Conservation (phyloP, 1,140 invertebrate genomes). For the Tribolium castaneum region DNA sequence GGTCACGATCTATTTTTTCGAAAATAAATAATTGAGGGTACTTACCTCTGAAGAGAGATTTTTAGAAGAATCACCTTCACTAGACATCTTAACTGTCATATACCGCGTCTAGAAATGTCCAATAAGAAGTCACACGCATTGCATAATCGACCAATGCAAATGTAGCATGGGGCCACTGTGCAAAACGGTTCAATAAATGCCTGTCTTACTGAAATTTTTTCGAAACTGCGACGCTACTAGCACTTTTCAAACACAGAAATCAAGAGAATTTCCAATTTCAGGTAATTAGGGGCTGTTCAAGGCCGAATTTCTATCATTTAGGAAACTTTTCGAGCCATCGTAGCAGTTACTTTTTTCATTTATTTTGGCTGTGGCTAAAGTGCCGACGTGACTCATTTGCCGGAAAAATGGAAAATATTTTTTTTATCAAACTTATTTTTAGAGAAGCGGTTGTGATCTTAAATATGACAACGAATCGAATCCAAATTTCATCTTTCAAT, state of each 20-base stretch:
- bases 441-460: no score
- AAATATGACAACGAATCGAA: no score
- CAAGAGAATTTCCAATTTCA: background rate
- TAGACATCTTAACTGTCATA: conserved; percentile 61
- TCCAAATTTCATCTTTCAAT: no score
- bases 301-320: background rate
- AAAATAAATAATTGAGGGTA: conserved; percentile 38
- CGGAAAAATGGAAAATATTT: no score
- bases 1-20: background rate
- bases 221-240: background rate
- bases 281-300: background rate
- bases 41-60: conserved; percentile 58
- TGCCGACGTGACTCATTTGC: background rate
- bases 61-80: conserved; percentile 62
- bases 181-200: background rate
- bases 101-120: conserved; percentile 59
- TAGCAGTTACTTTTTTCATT: background rate
- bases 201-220: conserved; percentile 22
- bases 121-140: conserved; percentile 55
- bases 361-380: background rate
- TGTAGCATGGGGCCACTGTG: background rate
- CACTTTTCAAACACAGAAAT: background rate
- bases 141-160: conserved; percentile 30
- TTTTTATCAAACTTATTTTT: no score
- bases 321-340: background rate